Base-by-base conservation (phyloP, 2,888 invertebrate species). In the Anthophora plumipes region DNA sequence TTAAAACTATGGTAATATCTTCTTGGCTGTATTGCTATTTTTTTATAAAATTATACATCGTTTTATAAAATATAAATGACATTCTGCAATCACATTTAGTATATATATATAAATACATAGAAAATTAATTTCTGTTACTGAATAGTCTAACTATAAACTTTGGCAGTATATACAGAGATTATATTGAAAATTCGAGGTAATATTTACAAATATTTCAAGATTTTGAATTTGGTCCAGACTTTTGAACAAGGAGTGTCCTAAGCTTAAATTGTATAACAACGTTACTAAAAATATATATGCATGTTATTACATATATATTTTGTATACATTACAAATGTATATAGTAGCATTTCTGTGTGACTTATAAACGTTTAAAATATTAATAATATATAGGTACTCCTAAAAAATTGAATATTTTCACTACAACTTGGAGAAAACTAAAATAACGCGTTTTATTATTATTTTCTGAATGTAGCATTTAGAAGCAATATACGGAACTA, bases 51-150 rank as follows among this genome's bases (percentile, higher is more conserved):
- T 48, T 80, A 77, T 80, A 77, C 68, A 76, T 55, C 73, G 52
- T 77, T 60, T 74, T 71, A 75, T 71, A 70, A 80, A 81, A 80
- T 79, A 78, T 78, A 81, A 69, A 71, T 57, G 46, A 39, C 41
- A 60, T 67, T 77, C 63, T 70, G 37, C 64, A n/a, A 68, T 55
- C 50, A 61, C 68, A 55, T 66, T 75, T 69, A 50, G 79, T 71
- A 31, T 1, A 31, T 4, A 70, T 43, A 74, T 75, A 74, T 63
- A 85, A 79, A 82, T 79, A 77, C 41, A 63, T 84, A 84, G 54
- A 82, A 81, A 84, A 82, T 70, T 77, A 76, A 70, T 61, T 31
- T 61, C 25, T 72, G 50, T 41, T 60, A 69, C 52, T 80, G 61
- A 43, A 31, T 37, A 71, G 70, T 70, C 57, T 60, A 71, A 55